Base-by-base conservation (phyloP, 2,888 invertebrate species). In the Habroteleia sp. region DNA sequence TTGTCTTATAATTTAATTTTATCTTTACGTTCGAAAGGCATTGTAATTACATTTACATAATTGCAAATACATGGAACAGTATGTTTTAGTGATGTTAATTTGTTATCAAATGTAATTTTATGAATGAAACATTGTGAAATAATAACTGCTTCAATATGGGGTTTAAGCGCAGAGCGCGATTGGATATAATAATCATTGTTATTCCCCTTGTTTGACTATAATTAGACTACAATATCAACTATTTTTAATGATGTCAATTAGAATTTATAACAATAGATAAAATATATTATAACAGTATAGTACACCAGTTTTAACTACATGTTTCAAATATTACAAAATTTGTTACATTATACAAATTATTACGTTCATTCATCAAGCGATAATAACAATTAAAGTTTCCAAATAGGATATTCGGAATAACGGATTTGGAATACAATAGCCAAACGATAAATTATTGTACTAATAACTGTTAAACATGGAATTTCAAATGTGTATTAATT, bases 211-310 rank as follows among this genome's bases (percentile, higher is more conserved):
- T 62, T 39, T 39, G n/a, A 20, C 31, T 48, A 62, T 48, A 48
- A 62, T 50, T 50, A 29, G 29, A 35, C 25, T 14, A 48, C 48
- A 48, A 14, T 31, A 50, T 50, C 10, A 50, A 41, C 37, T 8
- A 17, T 44, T 65, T 41, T 35, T 44, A 65, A 50, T 27, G 39
- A 11, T 63, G 25, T 31, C 39, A 50, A 50, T 63, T 63, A 63
- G 5, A 27, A 17, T 14, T 42, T 41, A 13, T 33, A 50, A 50
- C 44, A 52, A 52, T 35, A 41, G 17, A 41, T 50, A 39, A 39
- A 50, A 31, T 10, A 3, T 31, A 31, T 10, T 27, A 50, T 37
- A 46, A 31, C n/a, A n/a, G n/a, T 60, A 7, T 3, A 33, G 27
- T 35, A 62, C 48, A 35, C 11, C 17, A 6, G 14, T 39, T 46